Evolutionary conservation across 2,113 vertebrate species (phyloP), one percentile per base, ranked within the genome.

Genomic region (Aramus guarauna): DNA sequence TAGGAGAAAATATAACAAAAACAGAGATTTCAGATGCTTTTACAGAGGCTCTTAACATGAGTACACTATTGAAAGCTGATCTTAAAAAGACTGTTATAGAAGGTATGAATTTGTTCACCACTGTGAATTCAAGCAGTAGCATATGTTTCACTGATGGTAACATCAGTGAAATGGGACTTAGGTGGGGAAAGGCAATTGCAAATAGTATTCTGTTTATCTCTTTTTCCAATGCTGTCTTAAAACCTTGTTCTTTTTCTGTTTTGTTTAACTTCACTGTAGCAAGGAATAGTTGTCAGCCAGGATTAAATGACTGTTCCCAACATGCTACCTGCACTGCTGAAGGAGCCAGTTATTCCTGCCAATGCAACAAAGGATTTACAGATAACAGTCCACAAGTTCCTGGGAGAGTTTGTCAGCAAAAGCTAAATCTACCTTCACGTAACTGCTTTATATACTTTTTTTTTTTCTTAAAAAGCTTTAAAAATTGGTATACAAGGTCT

Each of bases 381-480:
- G 96, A 97, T 12, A 32, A 29, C 11, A 97, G 95, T 48, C 90
- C 93, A 9, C 27, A 0, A 15, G 78, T 86, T 66, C 96, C 96
- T 55, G 97, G 97, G 16, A 93, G 67, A 95, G 43, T 43, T 34
- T 97, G 97, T 85, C 72, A 34, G 56, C 72, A 48, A 76, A 78
- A 68, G 32, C 32, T 64, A 74, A 45, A 90, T 37, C 47, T 17
- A 62, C 41, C 73, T 67, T 48, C 90, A 77, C 1, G 48, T 92
- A 96, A 85, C 7, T 53, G 27, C 30, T 84, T 95, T 53, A 14
- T 53, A 20, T 43, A 15, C 13, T 12, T 43, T 6, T 68, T 9
- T n/a, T 22, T 62, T 27, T 52, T 43, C 36, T 11, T 16, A 24
- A 41, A 41, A 36, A 41, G 12, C 13, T 59, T 73, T 15, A 75